These are phyloP conservation scores for rat (Rattus norvegicus) DNA, from an alignment of 2,113 vertebrate species.

Conservation along the genomic window GRCr8 NC_086020.1:166822501-166823000, in stretches of 20 bases:
- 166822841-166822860: background rate
- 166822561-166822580: background rate
- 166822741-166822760: too few relatives aligned
- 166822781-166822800: background rate
- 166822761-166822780: background rate
- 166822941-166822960: background rate
- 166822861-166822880: background rate
- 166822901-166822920: background rate
- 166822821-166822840: background rate
- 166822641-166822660: background rate
- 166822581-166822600: background rate
- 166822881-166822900: background rate
- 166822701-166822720: too few relatives aligned
- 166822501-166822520: background rate
- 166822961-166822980: background rate
- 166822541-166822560: background rate
- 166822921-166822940: background rate
- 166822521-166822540: background rate
- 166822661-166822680: too few relatives aligned
- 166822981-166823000: background rate
- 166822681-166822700: too few relatives aligned
- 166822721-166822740: too few relatives aligned
- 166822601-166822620: background rate
- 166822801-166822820: background rate
- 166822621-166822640: background rate